Evolutionary conservation across 1,140 invertebrate species (phyloP), one percentile per base, ranked within the genome.

Genomic region (Copidosoma floridanum): DNA sequence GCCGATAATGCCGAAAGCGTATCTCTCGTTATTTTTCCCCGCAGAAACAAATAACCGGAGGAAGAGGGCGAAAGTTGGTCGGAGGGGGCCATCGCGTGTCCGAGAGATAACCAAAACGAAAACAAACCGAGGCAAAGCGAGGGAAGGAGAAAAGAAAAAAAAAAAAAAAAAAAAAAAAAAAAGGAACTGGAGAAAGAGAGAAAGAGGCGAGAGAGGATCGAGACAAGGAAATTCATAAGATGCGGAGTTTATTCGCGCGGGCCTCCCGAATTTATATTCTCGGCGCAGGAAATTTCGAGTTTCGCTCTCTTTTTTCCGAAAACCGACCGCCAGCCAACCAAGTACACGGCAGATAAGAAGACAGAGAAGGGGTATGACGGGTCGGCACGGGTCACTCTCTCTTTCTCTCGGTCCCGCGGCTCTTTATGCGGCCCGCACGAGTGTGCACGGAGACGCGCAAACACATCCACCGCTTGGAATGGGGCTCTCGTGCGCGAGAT

Each of bases 161-260:
- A 47, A 12, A 46, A 26, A 48, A 29, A 14, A 24, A 54, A 29
- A 43, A 20, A 47, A 14, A 20, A 35, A 3, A 8, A 50, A 41
- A 46, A 46, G 23, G 23, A 46, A 46, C 21, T 14, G 18, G 40
- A 43, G 40, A 21, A 27, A 6, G 6, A 2, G 27, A 20, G 16
- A 18, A 50, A n/a, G n/a, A 52, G 12, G 43, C n/a, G 29, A 14
- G 43, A 47, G 23, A 11, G 14, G n/a, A 43, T 51, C 57, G 43
- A n/a, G 40, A 38, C 57, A 46, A 61, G 58, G 37, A 51, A 62
- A 62, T 62, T 62, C 60, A 62, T 62, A 62, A 62, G 60, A 62
- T 62, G 35, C 46, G 47, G 57, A 62, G 53, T 62, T 62, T 62
- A 62, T 62, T 62, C 53, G 53, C 46, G 29, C 52, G 18, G 14